Percentiles rank a stretch among this genome's conserved stretches.
Evolutionary conservation across 2,797 vertebrate species (phyloP).

Genomic region (Pelodytes ibericus): DNA sequence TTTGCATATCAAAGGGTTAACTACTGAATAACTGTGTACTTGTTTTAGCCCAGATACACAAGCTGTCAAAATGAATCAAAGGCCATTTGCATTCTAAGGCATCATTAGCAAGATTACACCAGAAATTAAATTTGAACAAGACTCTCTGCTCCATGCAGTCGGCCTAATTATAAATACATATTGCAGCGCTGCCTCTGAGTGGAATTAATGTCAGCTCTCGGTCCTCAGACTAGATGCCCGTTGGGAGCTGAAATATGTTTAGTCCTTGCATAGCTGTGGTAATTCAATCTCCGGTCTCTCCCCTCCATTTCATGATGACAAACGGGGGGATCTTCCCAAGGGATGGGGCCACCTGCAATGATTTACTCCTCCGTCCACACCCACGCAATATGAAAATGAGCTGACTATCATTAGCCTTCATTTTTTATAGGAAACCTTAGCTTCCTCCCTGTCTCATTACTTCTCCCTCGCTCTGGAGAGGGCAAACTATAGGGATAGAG

Average conservation of each 20-base stretch:
- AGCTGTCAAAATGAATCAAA: slow-evolving; percentile 71
- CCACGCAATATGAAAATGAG: slow-evolving; percentile 78
- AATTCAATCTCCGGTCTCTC: slow-evolving; percentile 74
- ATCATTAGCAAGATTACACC: slow-evolving; percentile 71
- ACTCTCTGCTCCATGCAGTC: slow-evolving; percentile 63
- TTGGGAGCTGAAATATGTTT: slow-evolving; percentile 75
- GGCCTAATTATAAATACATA: slow-evolving; percentile 68
- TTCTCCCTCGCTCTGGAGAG: slow-evolving; percentile 66
- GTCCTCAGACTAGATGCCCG: slow-evolving; percentile 72
- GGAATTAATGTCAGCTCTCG: slow-evolving; percentile 77
- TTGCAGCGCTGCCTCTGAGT: slow-evolving; percentile 67
- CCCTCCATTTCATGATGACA: slow-evolving; percentile 78
- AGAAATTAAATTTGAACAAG: slow-evolving; percentile 68
- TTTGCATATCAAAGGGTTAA: slow-evolving; percentile 21
- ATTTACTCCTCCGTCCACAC: slow-evolving; percentile 76
- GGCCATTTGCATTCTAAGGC: slow-evolving; percentile 62
- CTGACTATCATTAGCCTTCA: slow-evolving; percentile 78
- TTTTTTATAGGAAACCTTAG: slow-evolving; percentile 74
- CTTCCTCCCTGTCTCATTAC: slow-evolving; percentile 60
- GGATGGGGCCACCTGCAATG: slow-evolving; percentile 83
- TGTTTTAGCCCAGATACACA: slow-evolving; percentile 71
- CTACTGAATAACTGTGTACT: slow-evolving; percentile 54
- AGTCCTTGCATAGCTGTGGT: slow-evolving; percentile 73
- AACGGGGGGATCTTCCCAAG: slow-evolving; percentile 77
- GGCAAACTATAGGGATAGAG: not conserved